phyloP scores from a whole-genome alignment of 1,140 invertebrate species.

The Leptinotarsa lineolata region DNA sequence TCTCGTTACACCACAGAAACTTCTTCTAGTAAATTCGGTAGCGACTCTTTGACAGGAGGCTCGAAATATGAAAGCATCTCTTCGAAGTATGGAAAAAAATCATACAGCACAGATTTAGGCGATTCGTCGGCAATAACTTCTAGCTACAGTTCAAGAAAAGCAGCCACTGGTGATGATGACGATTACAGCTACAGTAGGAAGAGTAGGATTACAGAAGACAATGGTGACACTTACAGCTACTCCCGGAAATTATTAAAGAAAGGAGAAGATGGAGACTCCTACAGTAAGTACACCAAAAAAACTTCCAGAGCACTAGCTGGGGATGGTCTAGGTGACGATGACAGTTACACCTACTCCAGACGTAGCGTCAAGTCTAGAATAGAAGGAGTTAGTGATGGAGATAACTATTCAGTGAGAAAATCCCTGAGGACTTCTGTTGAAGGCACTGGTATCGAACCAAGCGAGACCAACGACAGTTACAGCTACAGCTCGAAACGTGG shows the following conservation, averaged over 20 bases:
- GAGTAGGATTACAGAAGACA: constrained; percentile 34
- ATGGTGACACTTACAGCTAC: constrained; percentile 39
- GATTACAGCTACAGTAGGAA: constrained; percentile 40
- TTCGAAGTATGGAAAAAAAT: constrained; percentile 39
- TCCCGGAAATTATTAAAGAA: constrained; percentile 38
- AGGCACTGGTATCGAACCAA: constrained; percentile 36
- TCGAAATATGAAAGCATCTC: constrained; percentile 45
- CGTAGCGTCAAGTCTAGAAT: constrained; percentile 36
- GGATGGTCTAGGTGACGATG: constrained; percentile 33
- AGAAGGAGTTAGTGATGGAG: constrained; percentile 41
- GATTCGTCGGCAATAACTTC: constrained; percentile 33
- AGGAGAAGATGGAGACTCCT: constrained; percentile 31
- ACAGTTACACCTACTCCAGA: constrained; percentile 40
- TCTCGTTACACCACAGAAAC: constrained; percentile 39
- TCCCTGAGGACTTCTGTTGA: constrained; percentile 41
- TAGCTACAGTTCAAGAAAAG: constrained; percentile 29
- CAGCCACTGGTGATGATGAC: constrained; percentile 33
- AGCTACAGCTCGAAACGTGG: constrained; percentile 34
- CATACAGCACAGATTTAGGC: constrained; percentile 27
- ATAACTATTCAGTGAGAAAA: constrained; percentile 44
- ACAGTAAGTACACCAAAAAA: constrained; percentile 36
- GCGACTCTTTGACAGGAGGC: constrained; percentile 35
- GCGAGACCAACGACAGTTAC: constrained; percentile 21
- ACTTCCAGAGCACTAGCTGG: constrained; percentile 31
- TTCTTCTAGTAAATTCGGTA: constrained; percentile 34